Conservation (phyloP, 2,888 invertebrate species). For the Drosophila emarginata region DNA sequence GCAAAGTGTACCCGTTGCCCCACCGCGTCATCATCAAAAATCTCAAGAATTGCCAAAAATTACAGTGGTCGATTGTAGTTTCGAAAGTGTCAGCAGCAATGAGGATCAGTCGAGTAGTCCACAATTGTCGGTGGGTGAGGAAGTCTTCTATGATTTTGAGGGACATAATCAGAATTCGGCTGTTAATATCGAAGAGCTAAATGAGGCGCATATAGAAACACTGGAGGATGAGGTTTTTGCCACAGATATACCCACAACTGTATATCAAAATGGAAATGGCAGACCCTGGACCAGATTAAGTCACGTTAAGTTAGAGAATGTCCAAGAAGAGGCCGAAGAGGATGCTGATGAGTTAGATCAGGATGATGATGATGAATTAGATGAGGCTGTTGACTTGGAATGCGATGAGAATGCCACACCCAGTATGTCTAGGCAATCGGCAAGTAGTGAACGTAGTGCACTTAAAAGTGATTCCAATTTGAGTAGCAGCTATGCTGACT, state of each 20-base stretch:
- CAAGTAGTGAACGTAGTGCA: slow-evolving; percentile 67
- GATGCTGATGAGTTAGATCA: slow-evolving; percentile 64
- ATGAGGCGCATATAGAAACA: slow-evolving; percentile 69
- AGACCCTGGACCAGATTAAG: slow-evolving; percentile 68
- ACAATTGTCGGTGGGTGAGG: slow-evolving; percentile 49
- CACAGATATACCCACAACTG: slow-evolving; percentile 64
- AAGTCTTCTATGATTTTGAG: slow-evolving; percentile 77
- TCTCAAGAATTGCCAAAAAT: slow-evolving; percentile 76
- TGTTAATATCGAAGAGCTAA: slow-evolving; percentile 61
- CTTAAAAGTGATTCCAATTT: slow-evolving; percentile 79
- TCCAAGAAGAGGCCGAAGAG: slow-evolving; percentile 74
- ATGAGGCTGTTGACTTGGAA: slow-evolving; percentile 58
- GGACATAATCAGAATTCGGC: slow-evolving; percentile 38
- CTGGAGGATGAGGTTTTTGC: slow-evolving; percentile 64
- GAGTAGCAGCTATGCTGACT: slow-evolving; percentile 80
- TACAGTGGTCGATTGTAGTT: slow-evolving; percentile 79
- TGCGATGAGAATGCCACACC: slow-evolving; percentile 36
- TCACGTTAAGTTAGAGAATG: slow-evolving; percentile 75
- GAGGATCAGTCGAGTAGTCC: slow-evolving; percentile 15
- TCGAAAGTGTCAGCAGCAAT: slow-evolving; percentile 38
- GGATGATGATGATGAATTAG: slow-evolving; percentile 54
- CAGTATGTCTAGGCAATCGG: slow-evolving; percentile 59
- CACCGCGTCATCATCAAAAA: slow-evolving; percentile 55
- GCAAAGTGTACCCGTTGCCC: slow-evolving; percentile 28
- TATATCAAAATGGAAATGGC: slow-evolving; percentile 59